Evolutionary conservation across 2,797 vertebrate species (phyloP).

Genomic region (Tadarida brasiliensis): DNA sequence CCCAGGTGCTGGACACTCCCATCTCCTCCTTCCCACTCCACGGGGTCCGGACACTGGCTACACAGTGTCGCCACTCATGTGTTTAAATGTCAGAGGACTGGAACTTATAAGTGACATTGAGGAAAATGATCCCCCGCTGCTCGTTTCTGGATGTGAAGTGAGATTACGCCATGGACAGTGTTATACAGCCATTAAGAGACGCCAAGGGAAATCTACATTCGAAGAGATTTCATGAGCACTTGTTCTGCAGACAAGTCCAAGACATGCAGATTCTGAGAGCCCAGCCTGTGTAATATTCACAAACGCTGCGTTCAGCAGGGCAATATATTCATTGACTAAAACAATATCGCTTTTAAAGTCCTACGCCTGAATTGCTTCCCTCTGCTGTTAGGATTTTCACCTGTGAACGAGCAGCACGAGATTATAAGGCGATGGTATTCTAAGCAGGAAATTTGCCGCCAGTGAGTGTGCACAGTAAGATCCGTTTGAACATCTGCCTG

Average conservation of each 20-base stretch:
- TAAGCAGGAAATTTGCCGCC: background rate
- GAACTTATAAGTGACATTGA: background rate
- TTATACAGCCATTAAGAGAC: background rate
- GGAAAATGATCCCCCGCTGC: background rate
- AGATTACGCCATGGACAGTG: background rate
- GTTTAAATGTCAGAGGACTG: background rate
- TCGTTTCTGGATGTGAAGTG: background rate
- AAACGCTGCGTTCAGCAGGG: background rate
- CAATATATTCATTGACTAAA: background rate
- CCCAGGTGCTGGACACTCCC: no score
- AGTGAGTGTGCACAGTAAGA: background rate
- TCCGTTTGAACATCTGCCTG: background rate
- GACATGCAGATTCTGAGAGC: background rate
- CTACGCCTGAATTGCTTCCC: background rate
- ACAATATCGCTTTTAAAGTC: background rate
- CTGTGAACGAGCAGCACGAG: background rate
- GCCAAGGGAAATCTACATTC: background rate
- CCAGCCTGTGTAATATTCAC: background rate
- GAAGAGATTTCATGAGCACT: background rate
- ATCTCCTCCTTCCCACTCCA: background rate
- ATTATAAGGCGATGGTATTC: background rate
- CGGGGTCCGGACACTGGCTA: rapidly evolving
- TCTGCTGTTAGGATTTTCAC: background rate
- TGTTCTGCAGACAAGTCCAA: background rate
- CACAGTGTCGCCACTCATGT: background rate